Base-by-base conservation (phyloP, 2,113 vertebrate genomes). In the Phalacrocorax carbo region DNA sequence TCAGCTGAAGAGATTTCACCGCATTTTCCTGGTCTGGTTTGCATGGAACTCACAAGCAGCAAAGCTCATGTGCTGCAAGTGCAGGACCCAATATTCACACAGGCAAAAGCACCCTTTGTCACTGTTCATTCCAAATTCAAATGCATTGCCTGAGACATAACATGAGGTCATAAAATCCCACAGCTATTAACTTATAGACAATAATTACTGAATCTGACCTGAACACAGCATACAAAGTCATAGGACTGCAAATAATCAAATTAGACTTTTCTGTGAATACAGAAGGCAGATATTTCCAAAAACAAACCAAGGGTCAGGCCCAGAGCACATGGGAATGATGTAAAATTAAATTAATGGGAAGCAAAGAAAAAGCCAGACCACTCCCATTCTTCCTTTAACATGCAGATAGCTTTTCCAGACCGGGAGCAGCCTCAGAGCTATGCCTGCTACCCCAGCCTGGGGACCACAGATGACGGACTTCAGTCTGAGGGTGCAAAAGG, bases 181-280 rank as follows among this genome's bases (percentile, higher is more conserved):
- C 46, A 85, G 86, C 73, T 91, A 85, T 91, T 95, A 93, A 85
- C 66, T 96, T 82, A 83, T 5, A 90, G 51, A 61, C 14, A 84
- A 49, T 80, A 90, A 95, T 88, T 90, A 87, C 70, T 91, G 83
- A 73, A 82, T 62, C 44, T 85, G 66, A 87, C 54, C 78, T 62
- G 70, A 76, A 69, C 62, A 75, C 19, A 38, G 32, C 49, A 82
- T 49, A 66, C 36, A 73, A 76, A 94, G 54, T 81, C 76, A 72
- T 9, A 88, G 58, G 36, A 86, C 51, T 83, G 9, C 62, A 84
- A 54, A 90, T 34, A 73, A 73, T 55, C 22, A 82, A 61, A 70
- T 79, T 51, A 90, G 70, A 87, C n/a, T 66, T 90, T 62, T 76
- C 49, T 72, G 34, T 54, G 62, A 94, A 82, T 73, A 62, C 36